Evolutionary conservation across 2,113 vertebrate species (phyloP), one percentile per base, ranked within the genome.

Genomic region (Girardinichthys multiradiatus): DNA sequence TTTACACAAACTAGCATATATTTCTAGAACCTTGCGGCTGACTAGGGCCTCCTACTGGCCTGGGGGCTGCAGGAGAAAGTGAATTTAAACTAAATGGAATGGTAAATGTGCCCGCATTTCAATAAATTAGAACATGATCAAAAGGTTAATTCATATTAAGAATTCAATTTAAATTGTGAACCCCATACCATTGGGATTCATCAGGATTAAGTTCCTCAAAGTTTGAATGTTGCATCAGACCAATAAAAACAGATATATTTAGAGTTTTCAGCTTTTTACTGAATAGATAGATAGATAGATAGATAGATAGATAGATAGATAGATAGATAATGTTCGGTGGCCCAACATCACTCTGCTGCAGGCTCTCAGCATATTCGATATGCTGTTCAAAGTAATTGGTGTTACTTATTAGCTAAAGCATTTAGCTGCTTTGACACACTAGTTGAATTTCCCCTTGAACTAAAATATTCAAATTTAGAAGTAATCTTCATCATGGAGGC

Each of bases 1-100:
- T 59, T 72, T 70, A 11, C 66, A 17, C 15, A 26, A 63, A 68
- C 45, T 70, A 84, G 84, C 2, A 77, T 10, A 1, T 7, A 54
- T 54, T 54, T 9, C 24, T n/a, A 21, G 17, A 54, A n/a, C 8
- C 17, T 24, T n/a, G 21, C 48, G 10, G 24, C 48, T 54, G 7
- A 54, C 3, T 54, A 54, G 48, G 48, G 48, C 24, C 48, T 21
- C 21, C 48, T 54, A n/a, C 48, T 24, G 48, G 9, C 9, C 24
- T 54, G 48, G 3, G 42, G 19, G 21, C 2, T 24, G 8, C 8
- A n/a, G 24, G 24, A 51, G 6, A 51, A 51, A 35, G 5, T 35
- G 35, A 35, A 24, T 51, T 2, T 51, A 9, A 24, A 51, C 31
- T 33, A 39, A 54, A 35, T 35, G 45, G 21, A n/a, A 9, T 54